phyloP scores from a whole-genome alignment of 1,140 invertebrate species.

The Drosophila pachea region DNA sequence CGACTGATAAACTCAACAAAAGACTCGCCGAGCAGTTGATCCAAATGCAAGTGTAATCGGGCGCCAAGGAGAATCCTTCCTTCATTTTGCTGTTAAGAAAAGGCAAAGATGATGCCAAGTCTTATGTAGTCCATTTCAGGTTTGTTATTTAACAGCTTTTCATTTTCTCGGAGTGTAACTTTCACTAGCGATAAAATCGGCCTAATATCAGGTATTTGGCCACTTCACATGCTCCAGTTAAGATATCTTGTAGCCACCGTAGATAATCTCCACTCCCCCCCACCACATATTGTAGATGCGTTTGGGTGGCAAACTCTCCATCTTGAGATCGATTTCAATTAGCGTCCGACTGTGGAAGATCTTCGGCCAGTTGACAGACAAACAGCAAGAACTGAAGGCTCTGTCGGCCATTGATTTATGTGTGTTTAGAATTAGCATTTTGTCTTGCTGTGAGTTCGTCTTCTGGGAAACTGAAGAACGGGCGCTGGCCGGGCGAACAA shows the following conservation, averaged over 20 bases:
- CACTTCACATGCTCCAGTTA: conserved; percentile 30
- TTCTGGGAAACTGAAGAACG: conserved; percentile 12
- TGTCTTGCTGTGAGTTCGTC: conserved; percentile 28
- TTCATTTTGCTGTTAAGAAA: too few relatives aligned
- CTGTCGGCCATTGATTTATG: conserved; percentile 50
- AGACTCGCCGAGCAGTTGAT: too few relatives aligned
- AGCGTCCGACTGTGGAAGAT: conserved; percentile 45
- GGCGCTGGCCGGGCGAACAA: conserved; percentile 10
- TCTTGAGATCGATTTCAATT: conserved; percentile 29
- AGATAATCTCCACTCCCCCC: conserved; percentile 2
- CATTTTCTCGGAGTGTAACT: conserved; percentile 35
- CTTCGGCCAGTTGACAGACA: conserved; percentile 51
- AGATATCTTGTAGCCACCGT: conserved; percentile 16
- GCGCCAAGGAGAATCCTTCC: too few relatives aligned
- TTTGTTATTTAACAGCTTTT: neutral
- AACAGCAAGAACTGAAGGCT: conserved; percentile 36
- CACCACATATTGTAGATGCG: conserved; percentile 40
- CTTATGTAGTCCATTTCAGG: too few relatives aligned
- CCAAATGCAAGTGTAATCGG: too few relatives aligned
- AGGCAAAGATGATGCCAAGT: too few relatives aligned
- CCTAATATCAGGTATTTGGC: conserved; percentile 54
- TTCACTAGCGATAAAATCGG: conserved; percentile 54
- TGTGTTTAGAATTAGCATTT: conserved; percentile 56
- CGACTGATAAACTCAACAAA: conserved; percentile 43
- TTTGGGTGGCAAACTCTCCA: neutral